These are phyloP conservation scores for Peromyscus leucopus DNA, from an alignment of 2,113 vertebrate species.

Conservation along the genomic window DNA sequence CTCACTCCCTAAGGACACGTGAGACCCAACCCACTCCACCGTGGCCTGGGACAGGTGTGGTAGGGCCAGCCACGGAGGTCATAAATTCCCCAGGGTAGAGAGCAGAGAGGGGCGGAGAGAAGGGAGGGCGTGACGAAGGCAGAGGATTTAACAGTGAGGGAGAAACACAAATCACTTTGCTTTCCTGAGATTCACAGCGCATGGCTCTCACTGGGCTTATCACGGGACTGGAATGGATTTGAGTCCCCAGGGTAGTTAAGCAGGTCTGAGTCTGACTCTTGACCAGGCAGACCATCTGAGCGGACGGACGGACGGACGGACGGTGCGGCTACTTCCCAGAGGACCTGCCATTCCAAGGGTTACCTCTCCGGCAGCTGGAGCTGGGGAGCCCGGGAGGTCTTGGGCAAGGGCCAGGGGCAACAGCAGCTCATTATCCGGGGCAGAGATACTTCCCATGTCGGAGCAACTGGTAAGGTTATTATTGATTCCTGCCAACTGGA, in stretches of 20 bases:
- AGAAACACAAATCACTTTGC: slow-evolving; percentile 76
- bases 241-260: not conserved
- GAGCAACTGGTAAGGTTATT: not conserved
- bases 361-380: not conserved
- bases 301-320: not conserved
- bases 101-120: not conserved
- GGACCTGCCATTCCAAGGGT: not conserved
- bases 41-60: not conserved
- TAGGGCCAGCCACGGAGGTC: not conserved
- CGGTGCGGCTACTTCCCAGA: not conserved
- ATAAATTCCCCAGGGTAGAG: not conserved
- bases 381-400: not conserved
- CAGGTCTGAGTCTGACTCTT: not conserved
- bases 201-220: not conserved
- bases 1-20: not conserved
- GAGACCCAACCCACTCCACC: not conserved
- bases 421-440: not conserved
- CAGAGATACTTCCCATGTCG: not conserved
- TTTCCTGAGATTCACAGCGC: slow-evolving; percentile 58
- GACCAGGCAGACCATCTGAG: slow-evolving; percentile 4
- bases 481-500: not conserved
- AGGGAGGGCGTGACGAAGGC: not conserved
- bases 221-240: not conserved
- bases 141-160: not conserved
- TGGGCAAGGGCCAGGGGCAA: not conserved